Conservation (phyloP, 1,140 invertebrate species). For the Cepaea nemoralis region DNA sequence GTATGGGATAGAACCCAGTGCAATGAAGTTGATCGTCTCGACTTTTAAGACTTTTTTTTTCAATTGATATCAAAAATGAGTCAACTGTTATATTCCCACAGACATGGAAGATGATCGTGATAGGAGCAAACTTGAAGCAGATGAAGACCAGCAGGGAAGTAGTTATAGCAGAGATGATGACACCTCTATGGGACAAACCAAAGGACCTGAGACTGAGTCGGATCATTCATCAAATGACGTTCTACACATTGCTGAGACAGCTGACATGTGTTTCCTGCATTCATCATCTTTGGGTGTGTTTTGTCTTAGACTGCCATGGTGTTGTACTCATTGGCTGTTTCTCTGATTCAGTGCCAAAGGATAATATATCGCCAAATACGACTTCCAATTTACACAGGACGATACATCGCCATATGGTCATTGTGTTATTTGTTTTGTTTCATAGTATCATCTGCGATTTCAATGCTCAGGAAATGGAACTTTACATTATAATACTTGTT, state of each 20-base stretch:
- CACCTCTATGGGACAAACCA: not conserved
- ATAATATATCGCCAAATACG: too few species aligned
- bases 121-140: not conserved
- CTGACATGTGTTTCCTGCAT: slow-evolving; percentile 19
- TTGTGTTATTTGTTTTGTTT: too few species aligned
- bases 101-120: not conserved
- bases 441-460: too few species aligned
- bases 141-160: not conserved
- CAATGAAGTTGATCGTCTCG: too few species aligned
- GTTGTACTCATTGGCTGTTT: not conserved
- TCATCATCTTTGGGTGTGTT: not conserved
- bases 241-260: not conserved
- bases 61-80: not conserved
- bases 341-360: too few species aligned
- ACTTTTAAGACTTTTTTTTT: too few species aligned
- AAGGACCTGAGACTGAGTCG: not conserved
- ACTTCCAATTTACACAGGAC: too few species aligned
- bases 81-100: not conserved
- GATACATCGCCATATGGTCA: too few species aligned
- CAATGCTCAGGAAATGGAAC: too few species aligned
- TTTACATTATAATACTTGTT: too few species aligned
- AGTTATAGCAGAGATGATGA: not conserved
- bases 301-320: not conserved
- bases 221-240: not conserved
- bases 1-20: too few species aligned